phyloP scores from a whole-genome alignment of 2,113 vertebrate species.

The Oreocharis arfaki region DNA sequence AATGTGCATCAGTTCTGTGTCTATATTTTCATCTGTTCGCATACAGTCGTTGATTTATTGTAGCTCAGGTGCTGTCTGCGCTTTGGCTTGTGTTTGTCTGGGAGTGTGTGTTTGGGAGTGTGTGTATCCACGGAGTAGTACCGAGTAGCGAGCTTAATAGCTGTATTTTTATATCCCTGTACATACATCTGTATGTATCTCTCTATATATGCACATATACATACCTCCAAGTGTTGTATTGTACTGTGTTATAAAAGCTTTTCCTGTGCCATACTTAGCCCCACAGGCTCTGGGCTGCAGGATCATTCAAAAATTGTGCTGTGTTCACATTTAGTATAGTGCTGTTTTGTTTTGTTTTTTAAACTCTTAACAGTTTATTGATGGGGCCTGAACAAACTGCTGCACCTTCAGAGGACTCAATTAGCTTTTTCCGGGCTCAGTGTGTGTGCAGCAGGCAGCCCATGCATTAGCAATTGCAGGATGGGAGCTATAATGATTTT shows the following conservation, averaged over 20 bases:
- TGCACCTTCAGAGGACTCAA: slow-evolving; percentile 37
- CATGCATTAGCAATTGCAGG: slow-evolving; percentile 12
- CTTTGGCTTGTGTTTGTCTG: background rate
- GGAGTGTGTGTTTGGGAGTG: background rate
- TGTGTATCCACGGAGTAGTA: background rate
- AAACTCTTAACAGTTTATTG: slow-evolving; percentile 49
- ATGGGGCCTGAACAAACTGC: slow-evolving; percentile 18
- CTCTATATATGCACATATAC: background rate
- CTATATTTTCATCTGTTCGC: background rate
- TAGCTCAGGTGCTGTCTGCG: background rate
- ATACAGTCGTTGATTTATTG: background rate
- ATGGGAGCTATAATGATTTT: slow-evolving; percentile 42
- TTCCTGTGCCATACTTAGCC: background rate
- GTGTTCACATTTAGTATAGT: slow-evolving; percentile 16
- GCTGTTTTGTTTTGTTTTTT: slow-evolving; percentile 26
- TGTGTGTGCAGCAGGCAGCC: background rate
- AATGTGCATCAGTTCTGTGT: background rate
- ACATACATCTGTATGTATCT: background rate
- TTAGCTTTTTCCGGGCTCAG: background rate
- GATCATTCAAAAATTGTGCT: background rate
- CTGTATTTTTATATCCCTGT: background rate
- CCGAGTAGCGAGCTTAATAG: background rate
- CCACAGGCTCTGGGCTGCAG: background rate
- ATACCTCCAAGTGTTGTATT: background rate
- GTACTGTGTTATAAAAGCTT: background rate